phyloP scores from a whole-genome alignment of 2,888 invertebrate species.

The Dusona sp. region DNA sequence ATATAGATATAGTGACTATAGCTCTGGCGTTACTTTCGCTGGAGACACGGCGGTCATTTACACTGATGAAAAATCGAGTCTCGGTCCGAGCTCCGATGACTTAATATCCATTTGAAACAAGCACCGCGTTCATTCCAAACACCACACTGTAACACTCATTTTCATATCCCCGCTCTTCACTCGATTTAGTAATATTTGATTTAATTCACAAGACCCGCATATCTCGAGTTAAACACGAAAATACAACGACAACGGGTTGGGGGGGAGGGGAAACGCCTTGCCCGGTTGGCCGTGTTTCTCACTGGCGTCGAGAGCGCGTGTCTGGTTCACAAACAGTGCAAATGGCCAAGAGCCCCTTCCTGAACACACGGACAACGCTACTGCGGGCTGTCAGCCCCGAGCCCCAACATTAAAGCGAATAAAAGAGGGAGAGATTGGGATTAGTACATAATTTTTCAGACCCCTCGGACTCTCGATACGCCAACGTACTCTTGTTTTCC shows the following conservation, averaged over 20 bases:
- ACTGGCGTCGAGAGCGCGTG: conserved; percentile 53
- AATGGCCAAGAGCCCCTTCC: conserved; percentile 34
- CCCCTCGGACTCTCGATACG: conserved; percentile 20
- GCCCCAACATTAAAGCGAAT: conserved; percentile 20
- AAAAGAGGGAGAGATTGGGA: conserved; percentile 16
- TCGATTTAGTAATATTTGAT: neutral
- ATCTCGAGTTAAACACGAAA: conserved; percentile 1
- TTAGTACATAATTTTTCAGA: conserved; percentile 37
- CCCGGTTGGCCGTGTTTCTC: conserved; percentile 62
- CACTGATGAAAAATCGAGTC: conserved; percentile 61
- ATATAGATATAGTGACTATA: conserved; percentile 17
- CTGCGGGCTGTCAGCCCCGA: conserved; percentile 62
- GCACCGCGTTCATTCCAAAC: neutral
- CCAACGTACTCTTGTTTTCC: conserved; percentile 47
- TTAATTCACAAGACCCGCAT: conserved; percentile 47
- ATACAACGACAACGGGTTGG: conserved; percentile 36
- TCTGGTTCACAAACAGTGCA: conserved; percentile 40
- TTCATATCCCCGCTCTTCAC: neutral
- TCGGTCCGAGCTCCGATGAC: conserved; percentile 24
- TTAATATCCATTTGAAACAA: neutral
- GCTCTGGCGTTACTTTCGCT: conserved; percentile 69
- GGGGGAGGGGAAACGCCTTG: conserved; percentile 70
- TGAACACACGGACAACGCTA: conserved; percentile 20
- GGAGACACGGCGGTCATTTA: conserved; percentile 71
- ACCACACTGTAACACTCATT: neutral